These are phyloP conservation scores for Mercenaria mercenaria DNA, from an alignment of 1,140 invertebrate genomes.

Conservation along the genomic window DNA sequence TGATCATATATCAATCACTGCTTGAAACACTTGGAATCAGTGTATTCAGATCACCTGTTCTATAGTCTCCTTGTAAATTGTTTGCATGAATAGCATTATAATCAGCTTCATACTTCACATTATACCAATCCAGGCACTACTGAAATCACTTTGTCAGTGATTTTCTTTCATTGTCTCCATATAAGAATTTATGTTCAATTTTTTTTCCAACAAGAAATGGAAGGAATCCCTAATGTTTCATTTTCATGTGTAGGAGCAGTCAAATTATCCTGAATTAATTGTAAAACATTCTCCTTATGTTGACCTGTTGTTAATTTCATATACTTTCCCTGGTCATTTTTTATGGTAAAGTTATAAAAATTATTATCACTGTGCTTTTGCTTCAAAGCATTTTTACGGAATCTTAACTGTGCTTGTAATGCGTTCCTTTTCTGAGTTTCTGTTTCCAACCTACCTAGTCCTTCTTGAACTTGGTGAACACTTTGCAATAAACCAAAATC, in stretches of 20 bases:
- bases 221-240: too few species aligned
- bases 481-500: slow-evolving; percentile 34
- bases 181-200: background rate
- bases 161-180: background rate
- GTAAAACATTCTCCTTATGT: background rate
- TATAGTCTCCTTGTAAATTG: background rate
- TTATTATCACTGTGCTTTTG: slow-evolving; percentile 9
- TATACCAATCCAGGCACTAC: background rate
- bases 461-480: background rate
- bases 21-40: too few species aligned
- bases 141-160: background rate
- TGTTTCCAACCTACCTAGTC: background rate
- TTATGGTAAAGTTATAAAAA: background rate
- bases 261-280: background rate
- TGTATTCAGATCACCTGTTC: too few species aligned
- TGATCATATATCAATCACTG: too few species aligned
- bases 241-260: background rate
- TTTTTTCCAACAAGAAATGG: background rate
- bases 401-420: slow-evolving; percentile 5
- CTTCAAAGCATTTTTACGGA: slow-evolving; percentile 30
- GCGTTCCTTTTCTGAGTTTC: slow-evolving; percentile 20
- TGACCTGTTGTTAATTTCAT: background rate
- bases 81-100: background rate
- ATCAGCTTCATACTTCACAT: background rate
- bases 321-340: background rate